These are phyloP conservation scores for Tragelaphus strepsiceros DNA, from an alignment of 2,113 vertebrate genomes.

Conservation along the genomic window DNA sequence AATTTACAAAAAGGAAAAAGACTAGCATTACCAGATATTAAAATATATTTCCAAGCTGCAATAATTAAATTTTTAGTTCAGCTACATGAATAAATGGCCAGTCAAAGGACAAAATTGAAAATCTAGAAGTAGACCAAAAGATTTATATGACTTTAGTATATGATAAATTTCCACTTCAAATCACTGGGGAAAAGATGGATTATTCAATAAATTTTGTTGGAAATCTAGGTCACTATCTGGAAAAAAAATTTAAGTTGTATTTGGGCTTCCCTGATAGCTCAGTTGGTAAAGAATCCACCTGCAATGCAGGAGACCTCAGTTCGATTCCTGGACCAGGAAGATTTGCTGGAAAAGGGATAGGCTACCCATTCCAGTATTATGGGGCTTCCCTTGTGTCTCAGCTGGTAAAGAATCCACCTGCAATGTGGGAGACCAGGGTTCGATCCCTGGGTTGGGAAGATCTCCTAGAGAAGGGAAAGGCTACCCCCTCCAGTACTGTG, in stretches of 20 bases:
- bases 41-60: neutral
- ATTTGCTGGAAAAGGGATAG: accelerated
- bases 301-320: neutral
- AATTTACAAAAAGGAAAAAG: neutral
- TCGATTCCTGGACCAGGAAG: neutral
- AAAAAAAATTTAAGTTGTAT: constrained; percentile 51
- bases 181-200: constrained; percentile 38
- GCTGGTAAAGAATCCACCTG: neutral
- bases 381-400: neutral
- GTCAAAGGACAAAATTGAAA: neutral
- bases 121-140: constrained; percentile 16
- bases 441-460: neutral
- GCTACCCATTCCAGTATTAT: neutral
- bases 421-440: neutral
- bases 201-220: constrained; percentile 53
- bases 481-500: neutral
- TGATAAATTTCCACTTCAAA: constrained; percentile 47
- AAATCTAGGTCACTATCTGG: constrained; percentile 49
- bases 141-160: neutral
- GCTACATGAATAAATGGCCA: neutral
- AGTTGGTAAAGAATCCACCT: neutral
- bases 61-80: constrained; percentile 27
- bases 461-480: neutral
- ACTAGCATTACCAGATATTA: neutral
- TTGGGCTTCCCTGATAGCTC: neutral